Evolutionary conservation across 2,888 invertebrate species (phyloP), one percentile per base, ranked within the genome.

Genomic region (Eupithecia dodoneata): DNA sequence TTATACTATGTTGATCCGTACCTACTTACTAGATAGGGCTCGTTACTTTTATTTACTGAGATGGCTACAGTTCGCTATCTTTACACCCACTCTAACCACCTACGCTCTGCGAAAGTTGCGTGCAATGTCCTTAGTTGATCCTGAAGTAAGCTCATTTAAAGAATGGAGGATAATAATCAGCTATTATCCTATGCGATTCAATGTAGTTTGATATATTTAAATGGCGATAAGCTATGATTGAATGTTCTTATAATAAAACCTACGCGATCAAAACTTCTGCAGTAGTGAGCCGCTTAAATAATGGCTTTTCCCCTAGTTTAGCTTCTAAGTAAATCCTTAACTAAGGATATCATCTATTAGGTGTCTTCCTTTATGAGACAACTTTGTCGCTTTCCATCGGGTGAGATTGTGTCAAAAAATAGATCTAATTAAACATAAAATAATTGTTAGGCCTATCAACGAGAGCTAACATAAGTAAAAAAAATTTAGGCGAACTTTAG

Each of bases 11-110:
- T 65, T 71, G 49, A 63, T 65, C 13, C 49, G 45, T 18, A 59
- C 13, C 13, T 30, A 63, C 47, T 59, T 67, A 66, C 63, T 47
- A 44, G 45, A 69, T 45, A 41, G 52, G 42, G 74, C 44, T 70
- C 65, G 75, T 76, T 74, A 71, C 78, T 78, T 72, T 78, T 76
- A 76, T 78, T 76, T 76, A 78, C 76, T 41, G 72, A 65, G 67
- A 74, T 55, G 74, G 74, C 73, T 73, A 71, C 71, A 69, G 45
- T 65, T 73, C 13, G 47, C 69, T 78, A 78, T 76, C 74, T 76
- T 66, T 65, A 59, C 78, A 74, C 76, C 78, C 76, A 78, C 78
- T 63, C 15, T 47, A 76, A 59, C 67, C 78, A 73, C 73, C 73
- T 75, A 72, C 71, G 63, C 67, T 69, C 42, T 72, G 72, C 47